Evolutionary conservation across 2,797 vertebrate species (phyloP).

Genomic region (Perodicticus potto): DNA sequence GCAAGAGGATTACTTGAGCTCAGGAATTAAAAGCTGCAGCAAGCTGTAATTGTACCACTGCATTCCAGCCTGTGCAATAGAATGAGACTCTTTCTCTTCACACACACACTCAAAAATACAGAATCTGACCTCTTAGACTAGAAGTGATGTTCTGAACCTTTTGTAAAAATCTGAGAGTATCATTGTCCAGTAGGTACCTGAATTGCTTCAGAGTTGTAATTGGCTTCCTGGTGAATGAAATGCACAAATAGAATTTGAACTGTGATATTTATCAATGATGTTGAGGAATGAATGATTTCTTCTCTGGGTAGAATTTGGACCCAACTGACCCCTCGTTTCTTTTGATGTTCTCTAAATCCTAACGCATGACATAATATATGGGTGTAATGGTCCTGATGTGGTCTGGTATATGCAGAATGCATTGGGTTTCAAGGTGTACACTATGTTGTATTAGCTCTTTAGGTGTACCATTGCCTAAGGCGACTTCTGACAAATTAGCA

Average conservation of each 20-base stretch:
- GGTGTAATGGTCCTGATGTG: not conserved
- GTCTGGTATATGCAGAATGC: not conserved
- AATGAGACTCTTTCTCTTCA: not conserved
- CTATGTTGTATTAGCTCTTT: not conserved
- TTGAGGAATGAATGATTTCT: conserved; percentile 36
- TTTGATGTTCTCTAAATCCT: not conserved
- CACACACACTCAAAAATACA: too few relatives aligned
- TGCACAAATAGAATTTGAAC: not conserved
- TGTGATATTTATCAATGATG: not conserved
- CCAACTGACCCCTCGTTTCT: not conserved
- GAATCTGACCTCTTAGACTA: not conserved
- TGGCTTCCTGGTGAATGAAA: not conserved
- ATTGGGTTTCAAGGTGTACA: not conserved
- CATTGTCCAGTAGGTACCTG: not conserved
- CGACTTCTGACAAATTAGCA: conserved; percentile 22
- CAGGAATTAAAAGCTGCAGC: too few relatives aligned
- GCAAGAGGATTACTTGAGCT: too few relatives aligned
- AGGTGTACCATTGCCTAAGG: not conserved
- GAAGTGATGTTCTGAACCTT: not conserved
- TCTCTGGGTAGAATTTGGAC: conserved; percentile 51
- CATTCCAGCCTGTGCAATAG: not conserved
- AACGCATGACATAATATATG: not conserved
- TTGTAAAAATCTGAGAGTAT: not conserved
- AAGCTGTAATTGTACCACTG: not conserved
- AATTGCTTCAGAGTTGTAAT: not conserved